Conservation (phyloP, 64 coral and sea anemone species). For the Actinia tenebrosa region DNA sequence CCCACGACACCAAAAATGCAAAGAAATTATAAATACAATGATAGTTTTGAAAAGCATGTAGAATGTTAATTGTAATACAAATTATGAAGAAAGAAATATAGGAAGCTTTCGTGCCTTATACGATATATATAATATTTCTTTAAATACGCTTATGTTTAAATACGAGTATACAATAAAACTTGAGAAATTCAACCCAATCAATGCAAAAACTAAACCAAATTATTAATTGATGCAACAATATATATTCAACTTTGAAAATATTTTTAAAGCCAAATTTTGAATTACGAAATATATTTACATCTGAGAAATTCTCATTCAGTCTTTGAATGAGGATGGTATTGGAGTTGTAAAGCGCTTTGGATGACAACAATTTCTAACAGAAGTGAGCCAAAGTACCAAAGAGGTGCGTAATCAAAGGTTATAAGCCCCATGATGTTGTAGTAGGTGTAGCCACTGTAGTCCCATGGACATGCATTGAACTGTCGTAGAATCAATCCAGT, state of each 20-base stretch:
- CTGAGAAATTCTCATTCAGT: not conserved
- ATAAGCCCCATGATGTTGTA: conserved; percentile 84
- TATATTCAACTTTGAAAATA: not conserved
- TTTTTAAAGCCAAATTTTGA: not conserved
- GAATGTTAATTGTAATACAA: too few species aligned
- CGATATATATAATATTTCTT: too few species aligned
- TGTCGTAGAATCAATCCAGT: conserved; percentile 75
- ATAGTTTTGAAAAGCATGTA: too few species aligned
- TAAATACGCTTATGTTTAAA: too few species aligned
- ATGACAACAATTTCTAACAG: conserved; percentile 78
- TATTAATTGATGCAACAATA: not conserved
- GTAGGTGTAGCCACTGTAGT: conserved; percentile 87
- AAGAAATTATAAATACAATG: too few species aligned
- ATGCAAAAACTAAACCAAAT: too few species aligned
- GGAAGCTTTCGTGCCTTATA: too few species aligned
- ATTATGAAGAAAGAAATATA: too few species aligned
- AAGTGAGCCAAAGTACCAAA: conserved; percentile 91
- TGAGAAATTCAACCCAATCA: too few species aligned
- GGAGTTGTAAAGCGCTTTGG: conserved; percentile 87
- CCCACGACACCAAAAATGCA: too few species aligned
- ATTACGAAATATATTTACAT: not conserved
- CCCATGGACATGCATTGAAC: conserved; percentile 94
- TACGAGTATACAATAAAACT: too few species aligned
- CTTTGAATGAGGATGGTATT: conserved; percentile 35
- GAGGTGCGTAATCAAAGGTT: conserved; percentile 90